Conservation (phyloP, 2,113 vertebrate species). For the Zosterops lateralis region DNA sequence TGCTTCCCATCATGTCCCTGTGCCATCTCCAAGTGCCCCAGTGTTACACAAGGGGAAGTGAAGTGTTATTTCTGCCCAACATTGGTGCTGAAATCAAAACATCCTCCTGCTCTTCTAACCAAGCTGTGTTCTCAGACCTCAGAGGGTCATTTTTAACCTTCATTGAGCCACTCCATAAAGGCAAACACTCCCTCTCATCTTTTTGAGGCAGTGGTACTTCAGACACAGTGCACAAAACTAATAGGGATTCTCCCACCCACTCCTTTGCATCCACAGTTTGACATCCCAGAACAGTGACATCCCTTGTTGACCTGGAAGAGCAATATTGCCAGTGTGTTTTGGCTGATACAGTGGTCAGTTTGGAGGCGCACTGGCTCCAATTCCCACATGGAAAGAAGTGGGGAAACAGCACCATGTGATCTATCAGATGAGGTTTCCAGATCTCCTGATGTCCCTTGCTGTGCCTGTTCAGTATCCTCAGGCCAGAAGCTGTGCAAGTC, state of each 20-base stretch:
- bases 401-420: constrained; percentile 29
- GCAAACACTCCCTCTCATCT: background rate
- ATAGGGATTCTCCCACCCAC: background rate
- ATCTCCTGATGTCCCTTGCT: constrained; percentile 9
- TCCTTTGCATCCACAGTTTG: background rate
- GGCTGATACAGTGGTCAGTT: background rate
- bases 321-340: background rate
- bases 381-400: background rate
- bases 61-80: background rate
- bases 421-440: constrained; percentile 32
- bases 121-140: background rate
- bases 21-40: background rate
- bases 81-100: background rate
- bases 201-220: background rate
- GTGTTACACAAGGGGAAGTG: background rate
- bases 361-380: background rate
- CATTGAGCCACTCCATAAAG: background rate
- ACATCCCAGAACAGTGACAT: background rate
- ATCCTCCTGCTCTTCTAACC: background rate
- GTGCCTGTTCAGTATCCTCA: constrained; percentile 21
- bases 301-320: background rate
- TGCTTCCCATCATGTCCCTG: background rate
- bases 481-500: constrained; percentile 49
- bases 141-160: background rate
- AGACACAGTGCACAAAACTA: background rate